Percentiles rank a stretch among this genome's conserved stretches.
phyloP scores from a whole-genome alignment of 1,140 invertebrate genomes.

The Eueides isabella region DNA sequence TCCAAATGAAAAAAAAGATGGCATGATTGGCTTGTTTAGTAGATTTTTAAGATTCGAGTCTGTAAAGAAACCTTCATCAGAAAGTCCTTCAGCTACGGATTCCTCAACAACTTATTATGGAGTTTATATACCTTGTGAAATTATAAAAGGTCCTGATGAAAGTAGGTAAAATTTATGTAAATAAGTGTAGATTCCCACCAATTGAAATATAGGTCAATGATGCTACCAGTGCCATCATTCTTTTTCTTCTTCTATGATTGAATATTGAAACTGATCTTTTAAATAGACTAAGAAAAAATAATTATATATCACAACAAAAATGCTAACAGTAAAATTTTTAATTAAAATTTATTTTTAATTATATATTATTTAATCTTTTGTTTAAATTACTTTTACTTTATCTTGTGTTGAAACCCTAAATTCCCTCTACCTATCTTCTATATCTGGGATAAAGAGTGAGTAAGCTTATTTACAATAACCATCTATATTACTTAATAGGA shows the following conservation, averaged over 20 bases:
- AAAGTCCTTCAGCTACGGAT: conserved; percentile 59
- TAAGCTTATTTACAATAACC: too few relatives aligned
- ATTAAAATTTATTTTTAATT: too few relatives aligned
- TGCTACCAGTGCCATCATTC: not conserved
- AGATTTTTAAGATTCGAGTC: conserved; percentile 65
- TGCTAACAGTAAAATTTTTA: too few relatives aligned
- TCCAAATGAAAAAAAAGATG: conserved; percentile 69
- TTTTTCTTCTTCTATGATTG: not conserved
- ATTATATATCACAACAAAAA: too few relatives aligned
- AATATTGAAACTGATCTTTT: not conserved
- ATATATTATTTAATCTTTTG: too few relatives aligned
- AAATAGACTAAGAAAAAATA: not conserved
- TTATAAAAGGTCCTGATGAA: conserved; percentile 79
- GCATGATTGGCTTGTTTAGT: conserved; percentile 68
- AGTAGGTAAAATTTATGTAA: conserved; percentile 51
- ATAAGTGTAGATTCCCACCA: conserved; percentile 19
- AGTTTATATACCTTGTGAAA: conserved; percentile 80
- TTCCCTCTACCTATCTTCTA: too few relatives aligned
- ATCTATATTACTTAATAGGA: too few relatives aligned
- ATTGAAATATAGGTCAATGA: conserved; percentile 48
- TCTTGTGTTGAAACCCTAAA: not conserved
- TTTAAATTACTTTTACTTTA: too few relatives aligned
- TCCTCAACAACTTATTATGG: conserved; percentile 72
- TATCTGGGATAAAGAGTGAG: too few relatives aligned
- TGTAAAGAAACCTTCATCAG: conserved; percentile 58